Evolutionary conservation across 2,888 invertebrate species (phyloP).

Genomic region (Malacosoma neustria): DNA sequence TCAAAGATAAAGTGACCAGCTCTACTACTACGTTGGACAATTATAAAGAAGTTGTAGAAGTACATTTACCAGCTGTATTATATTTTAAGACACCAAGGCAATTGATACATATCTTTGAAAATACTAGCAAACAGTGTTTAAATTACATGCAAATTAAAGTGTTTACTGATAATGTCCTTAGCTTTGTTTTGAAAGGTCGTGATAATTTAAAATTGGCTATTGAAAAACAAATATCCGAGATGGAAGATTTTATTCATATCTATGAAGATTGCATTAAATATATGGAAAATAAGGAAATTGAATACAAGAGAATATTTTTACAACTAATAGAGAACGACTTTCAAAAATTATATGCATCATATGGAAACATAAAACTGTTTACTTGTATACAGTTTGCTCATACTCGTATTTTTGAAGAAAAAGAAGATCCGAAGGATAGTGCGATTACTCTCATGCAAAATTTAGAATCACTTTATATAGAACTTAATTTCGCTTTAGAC

Average conservation of each 20-base stretch:
- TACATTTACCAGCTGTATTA: constrained; percentile 8
- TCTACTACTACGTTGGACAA: constrained; percentile 6
- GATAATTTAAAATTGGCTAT: constrained; percentile 14
- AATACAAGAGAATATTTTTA: constrained; percentile 18
- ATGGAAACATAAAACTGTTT: constrained; percentile 22
- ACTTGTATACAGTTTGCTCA: constrained; percentile 27
- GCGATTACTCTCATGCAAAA: constrained; percentile 16
- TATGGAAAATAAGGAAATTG: constrained; percentile 18
- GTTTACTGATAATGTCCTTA: constrained; percentile 11
- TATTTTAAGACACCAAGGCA: constrained; percentile 22
- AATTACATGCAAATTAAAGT: constrained; percentile 25
- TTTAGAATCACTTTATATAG: constrained; percentile 21
- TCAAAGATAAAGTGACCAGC: constrained; percentile 2
- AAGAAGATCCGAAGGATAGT: constrained; percentile 26
- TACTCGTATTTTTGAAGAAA: constrained; percentile 15
- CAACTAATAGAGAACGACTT: constrained; percentile 20
- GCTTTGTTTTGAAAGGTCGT: constrained; percentile 12
- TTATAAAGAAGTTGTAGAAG: constrained; percentile 9
- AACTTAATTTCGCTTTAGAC: constrained; percentile 18
- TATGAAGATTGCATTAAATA: constrained; percentile 13
- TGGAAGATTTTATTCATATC: constrained; percentile 12
- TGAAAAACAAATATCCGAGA: constrained; percentile 11
- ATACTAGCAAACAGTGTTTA: constrained; percentile 20
- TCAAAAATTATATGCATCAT: constrained; percentile 21
- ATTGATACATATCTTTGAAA: constrained; percentile 17